Evolutionary conservation across 2,797 vertebrate species (phyloP).

Genomic region (Echeneis naucrates): DNA sequence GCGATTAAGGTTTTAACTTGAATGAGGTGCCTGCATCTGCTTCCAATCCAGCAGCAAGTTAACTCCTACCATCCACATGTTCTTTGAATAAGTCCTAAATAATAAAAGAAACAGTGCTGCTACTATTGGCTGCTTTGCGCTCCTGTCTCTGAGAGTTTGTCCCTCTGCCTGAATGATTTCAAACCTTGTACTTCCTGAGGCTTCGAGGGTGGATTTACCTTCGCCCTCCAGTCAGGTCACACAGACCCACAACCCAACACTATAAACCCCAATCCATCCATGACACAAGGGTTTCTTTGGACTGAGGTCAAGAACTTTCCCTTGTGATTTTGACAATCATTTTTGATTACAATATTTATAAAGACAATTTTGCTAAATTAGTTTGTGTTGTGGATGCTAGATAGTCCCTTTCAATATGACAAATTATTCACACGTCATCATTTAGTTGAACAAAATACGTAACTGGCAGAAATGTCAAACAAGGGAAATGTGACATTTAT

Average conservation of each 20-base stretch:
- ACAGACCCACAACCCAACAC: neutral
- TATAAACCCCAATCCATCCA: too few relatives aligned
- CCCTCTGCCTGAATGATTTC: neutral
- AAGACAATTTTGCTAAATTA: too few relatives aligned
- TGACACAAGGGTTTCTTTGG: too few relatives aligned
- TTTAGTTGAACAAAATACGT: too few relatives aligned
- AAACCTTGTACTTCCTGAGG: neutral
- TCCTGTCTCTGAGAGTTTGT: neutral
- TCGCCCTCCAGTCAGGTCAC: neutral
- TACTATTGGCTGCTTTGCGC: constrained; percentile 4
- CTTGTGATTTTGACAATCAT: too few relatives aligned
- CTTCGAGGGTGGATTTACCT: constrained; percentile 17
- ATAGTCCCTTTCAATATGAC: too few relatives aligned
- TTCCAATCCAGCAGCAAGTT: constrained; percentile 79
- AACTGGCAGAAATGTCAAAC: too few relatives aligned
- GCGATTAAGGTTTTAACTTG: constrained; percentile 79
- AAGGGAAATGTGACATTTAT: too few relatives aligned
- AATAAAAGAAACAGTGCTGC: constrained; percentile 31
- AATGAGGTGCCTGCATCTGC: constrained; percentile 83
- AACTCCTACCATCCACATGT: constrained; percentile 71
- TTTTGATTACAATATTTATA: too few relatives aligned
- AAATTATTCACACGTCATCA: too few relatives aligned
- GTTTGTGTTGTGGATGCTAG: too few relatives aligned
- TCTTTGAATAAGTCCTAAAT: constrained; percentile 62
- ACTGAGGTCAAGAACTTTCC: too few relatives aligned